These are phyloP conservation scores for Teleopsis dalmanni DNA, from an alignment of 1,140 invertebrate species.

Conservation along the genomic window DNA sequence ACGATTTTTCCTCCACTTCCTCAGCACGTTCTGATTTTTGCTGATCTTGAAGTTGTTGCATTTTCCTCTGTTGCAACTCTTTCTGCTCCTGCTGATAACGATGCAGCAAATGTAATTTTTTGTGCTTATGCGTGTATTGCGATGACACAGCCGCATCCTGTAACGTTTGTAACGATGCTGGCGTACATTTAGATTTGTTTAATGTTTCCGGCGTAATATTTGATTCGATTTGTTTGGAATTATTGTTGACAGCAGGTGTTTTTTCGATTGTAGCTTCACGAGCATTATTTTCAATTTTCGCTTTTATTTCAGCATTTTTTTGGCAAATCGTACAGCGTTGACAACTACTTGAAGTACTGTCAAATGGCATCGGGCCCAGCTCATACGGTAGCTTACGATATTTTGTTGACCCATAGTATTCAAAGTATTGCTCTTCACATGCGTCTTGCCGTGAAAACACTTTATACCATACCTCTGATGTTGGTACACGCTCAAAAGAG, in stretches of 20 bases:
- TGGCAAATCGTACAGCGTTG: slow-evolving; percentile 39
- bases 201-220: slow-evolving; percentile 1
- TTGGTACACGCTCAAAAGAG: slow-evolving; percentile 66
- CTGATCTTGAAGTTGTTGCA: not conserved
- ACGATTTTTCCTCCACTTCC: not conserved
- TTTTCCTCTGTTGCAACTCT: slow-evolving; percentile 5
- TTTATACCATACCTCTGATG: slow-evolving; percentile 67
- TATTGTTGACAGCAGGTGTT: not conserved
- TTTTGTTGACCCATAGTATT: slow-evolving; percentile 41
- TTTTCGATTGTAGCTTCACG: not conserved
- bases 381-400: slow-evolving; percentile 69
- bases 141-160: no score
- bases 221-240: not conserved
- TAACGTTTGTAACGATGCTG: not conserved
- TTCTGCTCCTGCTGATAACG: slow-evolving; percentile 36
- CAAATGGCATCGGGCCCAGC: slow-evolving; percentile 54
- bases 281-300: not conserved
- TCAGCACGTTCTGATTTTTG: not conserved
- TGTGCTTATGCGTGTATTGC: slow-evolving; percentile 27
- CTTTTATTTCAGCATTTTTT: not conserved
- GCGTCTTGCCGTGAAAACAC: slow-evolving; percentile 68
- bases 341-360: slow-evolving; percentile 25
- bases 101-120: slow-evolving; percentile 33
- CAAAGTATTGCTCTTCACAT: slow-evolving; percentile 50
- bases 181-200: slow-evolving; percentile 1